phyloP scores from a whole-genome alignment of 2,888 invertebrate species.

The Eilema depressum region DNA sequence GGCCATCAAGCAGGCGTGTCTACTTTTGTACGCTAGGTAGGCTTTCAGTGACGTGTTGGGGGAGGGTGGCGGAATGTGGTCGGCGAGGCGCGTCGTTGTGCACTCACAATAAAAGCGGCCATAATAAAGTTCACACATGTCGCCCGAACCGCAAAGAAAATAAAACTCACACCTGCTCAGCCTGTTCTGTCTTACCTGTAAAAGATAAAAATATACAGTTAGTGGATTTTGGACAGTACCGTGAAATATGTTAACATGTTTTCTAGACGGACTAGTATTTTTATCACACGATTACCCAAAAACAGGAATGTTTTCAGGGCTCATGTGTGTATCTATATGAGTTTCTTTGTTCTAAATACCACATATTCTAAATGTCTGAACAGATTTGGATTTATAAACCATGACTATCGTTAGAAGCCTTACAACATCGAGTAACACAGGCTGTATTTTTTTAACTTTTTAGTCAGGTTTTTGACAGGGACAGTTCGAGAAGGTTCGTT shows the following conservation, averaged over 20 bases:
- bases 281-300: background rate
- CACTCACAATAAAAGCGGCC: slow-evolving; percentile 68
- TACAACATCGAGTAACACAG: no score
- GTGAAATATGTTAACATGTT: slow-evolving; percentile 37
- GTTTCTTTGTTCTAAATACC: background rate
- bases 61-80: slow-evolving; percentile 54
- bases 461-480: background rate
- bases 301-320: background rate
- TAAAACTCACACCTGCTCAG: slow-evolving; percentile 72
- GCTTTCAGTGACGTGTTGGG: slow-evolving; percentile 56
- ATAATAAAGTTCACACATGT: slow-evolving; percentile 81
- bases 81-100: slow-evolving; percentile 53
- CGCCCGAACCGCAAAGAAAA: slow-evolving; percentile 69
- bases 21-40: slow-evolving; percentile 40
- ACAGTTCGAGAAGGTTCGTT: background rate
- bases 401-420: background rate
- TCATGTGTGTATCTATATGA: no score
- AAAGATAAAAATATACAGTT: slow-evolving; percentile 72
- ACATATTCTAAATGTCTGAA: background rate
- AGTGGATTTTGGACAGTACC: slow-evolving; percentile 51
- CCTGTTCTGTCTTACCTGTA: slow-evolving; percentile 77
- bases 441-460: background rate
- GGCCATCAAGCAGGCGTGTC: slow-evolving; percentile 36
- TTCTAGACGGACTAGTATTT: slow-evolving; percentile 14
- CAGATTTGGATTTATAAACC: background rate